Evolutionary conservation across 2,113 vertebrate genomes (phyloP).

Genomic region (Bothrops jararaca): DNA sequence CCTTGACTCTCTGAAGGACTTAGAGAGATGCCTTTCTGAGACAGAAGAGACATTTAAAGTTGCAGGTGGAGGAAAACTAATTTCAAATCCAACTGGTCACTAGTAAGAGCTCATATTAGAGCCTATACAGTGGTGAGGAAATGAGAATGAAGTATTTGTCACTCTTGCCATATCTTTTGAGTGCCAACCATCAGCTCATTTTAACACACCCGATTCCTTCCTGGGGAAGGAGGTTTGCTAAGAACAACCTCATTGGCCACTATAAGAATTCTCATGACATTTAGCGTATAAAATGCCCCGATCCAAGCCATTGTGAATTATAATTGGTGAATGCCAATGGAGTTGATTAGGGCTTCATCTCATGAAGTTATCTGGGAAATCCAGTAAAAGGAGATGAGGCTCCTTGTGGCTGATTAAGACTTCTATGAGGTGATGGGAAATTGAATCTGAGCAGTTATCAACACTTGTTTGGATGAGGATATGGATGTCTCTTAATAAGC

Average conservation of each 20-base stretch:
- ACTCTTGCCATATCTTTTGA: not conserved
- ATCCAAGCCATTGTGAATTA: not conserved
- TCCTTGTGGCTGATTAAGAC: not conserved
- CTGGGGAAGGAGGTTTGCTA: not conserved
- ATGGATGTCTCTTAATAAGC: not conserved
- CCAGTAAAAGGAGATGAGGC: not conserved
- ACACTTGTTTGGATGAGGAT: not conserved
- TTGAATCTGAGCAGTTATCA: not conserved
- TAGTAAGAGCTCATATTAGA: not conserved
- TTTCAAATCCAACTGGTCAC: not conserved
- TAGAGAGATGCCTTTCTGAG: not conserved
- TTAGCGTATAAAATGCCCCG: not conserved
- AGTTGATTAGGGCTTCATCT: not conserved
- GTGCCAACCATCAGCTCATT: not conserved
- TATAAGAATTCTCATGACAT: not conserved
- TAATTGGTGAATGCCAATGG: not conserved
- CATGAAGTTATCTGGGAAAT: not conserved
- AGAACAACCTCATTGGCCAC: not conserved
- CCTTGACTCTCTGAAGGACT: not conserved
- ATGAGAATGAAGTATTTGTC: not conserved
- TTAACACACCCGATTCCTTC: not conserved
- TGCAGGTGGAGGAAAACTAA: not conserved
- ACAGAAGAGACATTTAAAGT: not conserved
- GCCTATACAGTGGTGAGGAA: not conserved
- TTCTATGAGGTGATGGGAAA: not conserved